phyloP scores from a whole-genome alignment of 2,797 vertebrate genomes.

The Pipistrellus nathusii region DNA sequence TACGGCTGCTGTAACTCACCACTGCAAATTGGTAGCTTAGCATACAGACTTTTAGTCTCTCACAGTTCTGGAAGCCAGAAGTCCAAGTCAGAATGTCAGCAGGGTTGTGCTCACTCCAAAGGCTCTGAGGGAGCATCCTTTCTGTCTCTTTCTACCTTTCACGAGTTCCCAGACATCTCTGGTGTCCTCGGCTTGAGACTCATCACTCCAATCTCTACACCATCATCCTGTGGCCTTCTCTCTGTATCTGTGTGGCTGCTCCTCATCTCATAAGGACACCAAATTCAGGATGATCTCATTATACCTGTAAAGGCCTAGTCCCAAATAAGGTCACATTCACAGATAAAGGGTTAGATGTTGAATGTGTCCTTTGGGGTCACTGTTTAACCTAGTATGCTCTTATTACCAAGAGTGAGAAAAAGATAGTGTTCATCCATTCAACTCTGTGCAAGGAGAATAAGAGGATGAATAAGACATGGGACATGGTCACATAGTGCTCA shows the following conservation, averaged over 20 bases:
- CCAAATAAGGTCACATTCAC: background rate
- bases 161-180: too few species aligned
- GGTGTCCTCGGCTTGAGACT: background rate
- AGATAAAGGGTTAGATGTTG: background rate
- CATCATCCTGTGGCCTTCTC: background rate
- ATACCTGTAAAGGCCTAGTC: background rate
- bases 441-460: background rate
- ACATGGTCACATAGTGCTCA: fast-evolving
- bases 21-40: background rate
- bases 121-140: background rate
- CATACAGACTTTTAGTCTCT: background rate
- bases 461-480: background rate
- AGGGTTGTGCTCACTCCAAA: background rate
- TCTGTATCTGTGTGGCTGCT: background rate
- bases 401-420: background rate
- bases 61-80: background rate
- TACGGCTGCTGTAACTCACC: background rate
- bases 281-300: background rate
- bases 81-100: background rate
- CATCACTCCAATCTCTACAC: background rate
- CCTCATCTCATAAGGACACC: background rate
- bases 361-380: background rate
- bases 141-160: background rate
- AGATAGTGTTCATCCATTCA: background rate
- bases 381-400: background rate